Conservation (phyloP, 1,140 invertebrate species). For the Platyura marginata region DNA sequence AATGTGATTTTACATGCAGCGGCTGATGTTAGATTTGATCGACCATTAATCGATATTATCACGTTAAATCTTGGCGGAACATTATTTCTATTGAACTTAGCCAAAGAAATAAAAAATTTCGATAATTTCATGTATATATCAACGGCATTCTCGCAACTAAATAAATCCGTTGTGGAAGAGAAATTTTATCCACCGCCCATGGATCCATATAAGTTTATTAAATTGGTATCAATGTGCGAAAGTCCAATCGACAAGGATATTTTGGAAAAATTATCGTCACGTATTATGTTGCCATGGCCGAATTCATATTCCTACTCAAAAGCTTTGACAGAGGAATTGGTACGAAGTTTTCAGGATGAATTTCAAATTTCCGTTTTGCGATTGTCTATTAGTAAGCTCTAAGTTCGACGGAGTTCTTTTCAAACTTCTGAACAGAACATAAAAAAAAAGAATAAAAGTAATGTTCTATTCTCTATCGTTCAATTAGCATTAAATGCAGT, state of each 20-base stretch:
- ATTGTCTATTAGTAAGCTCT: constrained; percentile 50
- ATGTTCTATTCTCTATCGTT: too few relatives aligned
- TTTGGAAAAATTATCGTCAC: constrained; percentile 40
- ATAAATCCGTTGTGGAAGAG: constrained; percentile 31
- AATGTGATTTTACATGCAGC: constrained; percentile 60
- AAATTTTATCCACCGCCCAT: constrained; percentile 33
- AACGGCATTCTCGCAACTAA: constrained; percentile 41
- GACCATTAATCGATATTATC: constrained; percentile 36
- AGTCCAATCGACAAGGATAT: constrained; percentile 12
- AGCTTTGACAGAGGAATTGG: constrained; percentile 35
- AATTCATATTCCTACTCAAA: constrained; percentile 48
- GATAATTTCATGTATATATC: constrained; percentile 41
- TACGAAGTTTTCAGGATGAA: constrained; percentile 24
- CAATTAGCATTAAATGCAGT: too few relatives aligned
- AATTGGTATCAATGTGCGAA: neutral
- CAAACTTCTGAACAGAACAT: too few relatives aligned
- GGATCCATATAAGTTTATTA: constrained; percentile 33
- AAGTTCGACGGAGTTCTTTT: too few relatives aligned
- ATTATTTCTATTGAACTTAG: constrained; percentile 28
- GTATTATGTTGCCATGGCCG: constrained; percentile 28
- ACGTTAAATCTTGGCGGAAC: constrained; percentile 34
- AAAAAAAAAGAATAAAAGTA: too few relatives aligned
- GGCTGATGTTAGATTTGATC: constrained; percentile 69
- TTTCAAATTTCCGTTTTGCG: constrained; percentile 50
- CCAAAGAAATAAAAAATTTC: constrained; percentile 35